Conservation (phyloP, 2,113 vertebrate species). For the Tachuris rubrigastra region DNA sequence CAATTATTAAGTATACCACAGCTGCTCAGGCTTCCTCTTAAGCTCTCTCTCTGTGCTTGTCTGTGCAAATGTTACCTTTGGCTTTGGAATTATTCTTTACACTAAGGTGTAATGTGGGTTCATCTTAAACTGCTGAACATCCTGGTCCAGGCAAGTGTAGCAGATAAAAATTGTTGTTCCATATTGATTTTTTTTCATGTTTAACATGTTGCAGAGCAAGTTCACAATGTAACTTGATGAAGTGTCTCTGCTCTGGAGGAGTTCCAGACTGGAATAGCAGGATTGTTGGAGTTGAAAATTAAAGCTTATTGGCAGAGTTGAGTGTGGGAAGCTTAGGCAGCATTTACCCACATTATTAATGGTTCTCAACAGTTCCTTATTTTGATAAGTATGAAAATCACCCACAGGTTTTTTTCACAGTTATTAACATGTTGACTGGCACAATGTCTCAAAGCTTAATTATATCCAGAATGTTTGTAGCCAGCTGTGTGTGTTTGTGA, state of each 20-base stretch:
- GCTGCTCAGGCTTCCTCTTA: not conserved
- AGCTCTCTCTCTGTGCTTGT: accelerated
- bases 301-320: slow-evolving; percentile 39
- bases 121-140: not conserved
- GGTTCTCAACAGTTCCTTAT: slow-evolving; percentile 60
- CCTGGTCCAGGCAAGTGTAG: not conserved
- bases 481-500: not conserved
- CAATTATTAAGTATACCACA: not conserved
- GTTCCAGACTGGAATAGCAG: slow-evolving; percentile 55
- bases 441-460: slow-evolving; percentile 53
- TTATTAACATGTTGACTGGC: slow-evolving; percentile 45
- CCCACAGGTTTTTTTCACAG: slow-evolving; percentile 3
- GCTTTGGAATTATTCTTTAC: not conserved
- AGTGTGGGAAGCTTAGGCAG: slow-evolving; percentile 67
- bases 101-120: not conserved
- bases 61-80: not conserved
- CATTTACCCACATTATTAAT: slow-evolving; percentile 54
- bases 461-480: slow-evolving; percentile 28
- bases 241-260: slow-evolving; percentile 34
- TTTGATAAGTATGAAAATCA: slow-evolving; percentile 67
- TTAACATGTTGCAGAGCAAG: slow-evolving; percentile 31
- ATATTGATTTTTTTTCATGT: slow-evolving; percentile 49
- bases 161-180: slow-evolving; percentile 11
- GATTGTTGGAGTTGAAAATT: slow-evolving; percentile 42
- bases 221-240: slow-evolving; percentile 18